Percentiles rank a stretch among this genome's conserved stretches.
phyloP scores from a whole-genome alignment of 53 echinoderm and acorn worm species.

The Mesocentrotus franciscanus region DNA sequence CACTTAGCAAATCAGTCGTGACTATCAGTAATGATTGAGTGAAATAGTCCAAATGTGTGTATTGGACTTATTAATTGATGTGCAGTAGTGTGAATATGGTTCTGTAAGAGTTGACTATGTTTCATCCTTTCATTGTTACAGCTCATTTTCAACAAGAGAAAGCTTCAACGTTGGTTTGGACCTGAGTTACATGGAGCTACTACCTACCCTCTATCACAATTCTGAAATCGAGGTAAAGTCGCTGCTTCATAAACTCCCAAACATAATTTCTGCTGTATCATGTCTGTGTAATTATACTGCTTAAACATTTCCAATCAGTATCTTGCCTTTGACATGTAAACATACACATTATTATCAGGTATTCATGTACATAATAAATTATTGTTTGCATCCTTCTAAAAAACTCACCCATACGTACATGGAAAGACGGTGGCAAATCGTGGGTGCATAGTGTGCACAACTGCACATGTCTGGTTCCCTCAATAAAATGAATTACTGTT shows the following conservation, averaged over 20 bases:
- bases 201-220: conserved; percentile 72
- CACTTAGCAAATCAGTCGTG: too few species aligned
- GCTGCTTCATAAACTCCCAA: background rate
- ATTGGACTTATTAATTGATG: background rate
- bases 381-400: background rate
- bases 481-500: background rate
- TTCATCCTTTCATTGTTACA: background rate
- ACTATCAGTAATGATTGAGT: background rate
- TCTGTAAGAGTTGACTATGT: background rate
- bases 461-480: too few species aligned
- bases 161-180: conserved; percentile 73
- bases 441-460: too few species aligned
- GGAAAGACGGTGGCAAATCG: background rate
- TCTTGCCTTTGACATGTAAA: background rate
- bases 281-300: background rate
- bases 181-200: conserved; percentile 66
- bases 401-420: too few species aligned
- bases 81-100: background rate
- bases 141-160: conserved; percentile 71
- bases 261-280: background rate
- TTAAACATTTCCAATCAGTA: background rate
- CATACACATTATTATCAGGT: background rate
- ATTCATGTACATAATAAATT: background rate
- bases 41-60: background rate
- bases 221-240: conserved; percentile 68